phyloP scores from a whole-genome alignment of 2,113 vertebrate genomes.

The Myotis davidii region DNA sequence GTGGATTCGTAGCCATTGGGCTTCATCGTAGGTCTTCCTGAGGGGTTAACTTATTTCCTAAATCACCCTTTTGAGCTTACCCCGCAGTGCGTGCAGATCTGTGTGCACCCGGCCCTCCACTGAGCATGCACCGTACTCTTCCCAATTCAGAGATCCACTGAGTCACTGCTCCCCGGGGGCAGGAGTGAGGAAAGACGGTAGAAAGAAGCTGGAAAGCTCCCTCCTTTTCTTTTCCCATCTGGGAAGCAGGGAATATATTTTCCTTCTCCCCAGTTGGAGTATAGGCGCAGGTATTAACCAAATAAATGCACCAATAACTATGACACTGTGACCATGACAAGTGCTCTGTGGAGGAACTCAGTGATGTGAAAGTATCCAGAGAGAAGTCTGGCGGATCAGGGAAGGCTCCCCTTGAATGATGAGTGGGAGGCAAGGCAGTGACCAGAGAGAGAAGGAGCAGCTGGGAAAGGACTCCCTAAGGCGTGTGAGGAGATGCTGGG shows the following conservation, averaged over 20 bases:
- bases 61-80: background rate
- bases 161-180: too few relatives aligned
- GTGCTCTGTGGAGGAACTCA: background rate
- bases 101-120: rapidly evolving
- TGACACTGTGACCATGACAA: background rate
- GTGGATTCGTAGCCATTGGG: background rate
- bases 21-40: background rate
- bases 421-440: background rate
- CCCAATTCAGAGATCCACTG: background rate
- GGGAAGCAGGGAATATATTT: background rate
- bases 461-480: background rate
- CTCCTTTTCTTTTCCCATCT: background rate
- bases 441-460: background rate
- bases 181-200: background rate
- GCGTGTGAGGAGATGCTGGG: background rate
- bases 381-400: background rate
- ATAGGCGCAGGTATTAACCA: background rate
- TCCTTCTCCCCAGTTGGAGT: background rate
- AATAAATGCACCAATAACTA: background rate
- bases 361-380: background rate
- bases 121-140: rapidly evolving
- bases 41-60: background rate
- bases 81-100: background rate
- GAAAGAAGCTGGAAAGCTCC: background rate
- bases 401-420: background rate